Evolutionary conservation across 2,888 invertebrate species (phyloP), one percentile per base, ranked within the genome.

Genomic region (Parnassius glacialis): DNA sequence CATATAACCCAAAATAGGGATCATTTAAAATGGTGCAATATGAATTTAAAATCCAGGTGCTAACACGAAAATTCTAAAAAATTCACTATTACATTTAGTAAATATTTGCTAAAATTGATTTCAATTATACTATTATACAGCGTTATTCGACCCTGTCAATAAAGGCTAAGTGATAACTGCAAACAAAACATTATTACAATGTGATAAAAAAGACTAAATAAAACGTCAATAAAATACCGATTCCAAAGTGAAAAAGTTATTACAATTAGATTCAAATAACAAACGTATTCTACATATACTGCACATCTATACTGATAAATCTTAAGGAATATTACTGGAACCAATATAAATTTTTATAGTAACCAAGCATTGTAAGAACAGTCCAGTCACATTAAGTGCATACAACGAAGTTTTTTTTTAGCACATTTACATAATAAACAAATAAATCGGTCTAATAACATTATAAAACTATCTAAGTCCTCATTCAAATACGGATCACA

Each of bases 91-190:
- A 86, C 78, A 82, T 80, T 81, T 77, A 85, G 76, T 79, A 74
- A 76, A 81, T 83, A 87, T 86, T 84, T 77, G 79, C 81, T 87
- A 84, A 83, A 78, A 81, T 85, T 84, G 82, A 80, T 78, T 83
- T 84, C 77, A 80, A 82, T 82, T 85, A 85, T n/a, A 76, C 80
- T 88, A 84, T 78, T 71, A 80, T 84, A 83, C 82, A 86, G 81
- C 84, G 85, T 82, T 81, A 79, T 84, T 78, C 74, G 86, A 90
- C 90, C 90, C 90, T 90, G 90, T 90, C 81, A 83, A 87, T 84
- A 84, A 89, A 87, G 87, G 89, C 88, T 85, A 85, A 83, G 48
- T 59, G 25, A 44, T 59, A 63, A 63, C 56, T 52, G 73, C 72
- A 10, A 62, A 52, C 45, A 43, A 64, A 65, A 63, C 20, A 16